Conservation (phyloP, 2,113 vertebrate genomes). For the Rhinolophus sinicus region DNA sequence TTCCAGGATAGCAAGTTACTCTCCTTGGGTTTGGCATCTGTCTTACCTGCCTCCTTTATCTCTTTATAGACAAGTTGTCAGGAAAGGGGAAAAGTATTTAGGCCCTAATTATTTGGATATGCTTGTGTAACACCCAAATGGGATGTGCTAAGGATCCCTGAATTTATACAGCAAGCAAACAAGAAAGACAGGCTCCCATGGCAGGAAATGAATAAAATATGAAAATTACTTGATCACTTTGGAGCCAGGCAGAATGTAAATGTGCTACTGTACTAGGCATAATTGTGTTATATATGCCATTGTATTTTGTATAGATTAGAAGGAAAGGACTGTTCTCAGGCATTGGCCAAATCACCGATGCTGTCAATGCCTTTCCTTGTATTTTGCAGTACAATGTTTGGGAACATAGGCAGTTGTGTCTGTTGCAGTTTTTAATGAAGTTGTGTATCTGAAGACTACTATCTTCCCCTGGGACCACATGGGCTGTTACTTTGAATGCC, state of each 20-base stretch:
- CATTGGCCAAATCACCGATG: background rate
- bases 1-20: conserved; percentile 14
- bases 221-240: conserved; percentile 10
- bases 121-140: background rate
- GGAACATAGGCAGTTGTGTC: background rate
- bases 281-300: background rate
- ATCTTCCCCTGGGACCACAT: background rate
- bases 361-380: background rate
- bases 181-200: background rate
- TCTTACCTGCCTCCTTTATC: background rate
- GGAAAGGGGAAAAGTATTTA: background rate
- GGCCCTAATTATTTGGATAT: background rate
- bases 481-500: background rate
- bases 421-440: conserved; percentile 10
- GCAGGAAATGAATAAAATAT: conserved; percentile 15
- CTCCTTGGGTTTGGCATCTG: conserved; percentile 14
- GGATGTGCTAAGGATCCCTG: background rate
- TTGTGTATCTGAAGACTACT: background rate
- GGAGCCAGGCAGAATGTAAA: background rate
- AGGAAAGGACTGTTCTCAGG: conserved; percentile 16
- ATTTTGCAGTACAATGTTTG: conserved; percentile 25
- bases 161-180: conserved; percentile 45
- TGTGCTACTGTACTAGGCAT: background rate
- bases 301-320: background rate
- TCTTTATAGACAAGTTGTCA: conserved; percentile 41